phyloP scores from a whole-genome alignment of 2,113 vertebrate species.

The Mugil cephalus region DNA sequence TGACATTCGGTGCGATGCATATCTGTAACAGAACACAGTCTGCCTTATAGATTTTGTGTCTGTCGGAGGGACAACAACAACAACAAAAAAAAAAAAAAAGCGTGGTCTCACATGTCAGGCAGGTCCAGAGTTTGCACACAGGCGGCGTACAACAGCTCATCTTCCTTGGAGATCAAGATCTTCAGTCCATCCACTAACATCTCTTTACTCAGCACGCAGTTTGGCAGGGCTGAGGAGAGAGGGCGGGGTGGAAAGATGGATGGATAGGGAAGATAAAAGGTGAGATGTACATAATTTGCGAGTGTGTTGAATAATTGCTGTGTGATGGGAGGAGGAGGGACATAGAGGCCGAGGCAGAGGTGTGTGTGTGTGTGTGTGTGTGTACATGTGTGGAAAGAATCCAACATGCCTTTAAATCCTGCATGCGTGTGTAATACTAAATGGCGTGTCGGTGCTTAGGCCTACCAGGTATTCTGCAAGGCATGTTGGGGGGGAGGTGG shows the following conservation, averaged over 20 bases:
- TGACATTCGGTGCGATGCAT: not conserved
- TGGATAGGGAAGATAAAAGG: conserved; percentile 39
- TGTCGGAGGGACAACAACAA: not conserved
- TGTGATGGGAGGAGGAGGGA: conserved; percentile 20
- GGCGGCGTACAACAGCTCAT: conserved; percentile 94
- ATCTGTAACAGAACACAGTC: not conserved
- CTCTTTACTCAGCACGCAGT: conserved; percentile 92
- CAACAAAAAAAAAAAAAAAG: too few relatives aligned
- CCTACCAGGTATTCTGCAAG: conserved; percentile 78
- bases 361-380: conserved; percentile 9
- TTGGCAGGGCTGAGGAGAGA: conserved; percentile 78
- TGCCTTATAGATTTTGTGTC: not conserved
- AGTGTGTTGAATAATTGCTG: conserved; percentile 41
- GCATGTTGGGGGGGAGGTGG: conserved; percentile 80
- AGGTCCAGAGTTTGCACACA: conserved; percentile 93
- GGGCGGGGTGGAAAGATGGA: conserved; percentile 29
- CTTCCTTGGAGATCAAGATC: conserved; percentile 96
- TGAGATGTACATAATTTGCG: conserved; percentile 38
- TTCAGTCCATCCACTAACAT: conserved; percentile 93
- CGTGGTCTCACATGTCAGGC: conserved; percentile 91
- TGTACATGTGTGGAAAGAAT: conserved; percentile 21
- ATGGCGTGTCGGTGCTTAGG: conserved; percentile 30
- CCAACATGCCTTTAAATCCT: conserved; percentile 24
- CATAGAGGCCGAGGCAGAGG: conserved; percentile 2
- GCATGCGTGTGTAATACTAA: conserved; percentile 35